Conservation (phyloP, 1,140 invertebrate genomes). For the Neodiprion virginianus region DNA sequence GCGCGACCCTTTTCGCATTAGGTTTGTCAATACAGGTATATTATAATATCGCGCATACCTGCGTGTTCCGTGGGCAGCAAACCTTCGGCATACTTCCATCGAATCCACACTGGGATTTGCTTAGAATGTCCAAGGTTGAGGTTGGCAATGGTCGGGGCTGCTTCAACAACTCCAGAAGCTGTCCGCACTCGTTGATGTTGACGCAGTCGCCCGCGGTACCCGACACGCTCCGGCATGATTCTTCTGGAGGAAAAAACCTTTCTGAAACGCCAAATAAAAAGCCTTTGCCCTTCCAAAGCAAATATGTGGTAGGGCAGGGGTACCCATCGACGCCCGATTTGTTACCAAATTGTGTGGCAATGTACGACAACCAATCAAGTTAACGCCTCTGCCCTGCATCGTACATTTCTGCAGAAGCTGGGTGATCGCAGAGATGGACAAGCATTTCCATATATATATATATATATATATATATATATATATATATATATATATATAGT, state of each 20-base stretch:
- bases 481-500: too few species aligned
- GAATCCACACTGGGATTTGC: slow-evolving; percentile 62
- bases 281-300: background rate
- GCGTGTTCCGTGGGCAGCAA: slow-evolving; percentile 50
- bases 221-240: slow-evolving; percentile 35
- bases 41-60: background rate
- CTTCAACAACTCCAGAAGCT: slow-evolving; percentile 45
- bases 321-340: background rate
- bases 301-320: background rate
- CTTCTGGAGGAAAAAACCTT: slow-evolving; percentile 30
- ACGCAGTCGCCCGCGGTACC: slow-evolving; percentile 38
- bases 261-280: background rate
- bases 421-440: too few species aligned
- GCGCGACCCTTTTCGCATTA: too few species aligned
- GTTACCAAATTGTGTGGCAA: background rate
- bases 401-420: too few species aligned
- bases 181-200: slow-evolving; percentile 41
- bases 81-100: slow-evolving; percentile 61
- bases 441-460: too few species aligned
- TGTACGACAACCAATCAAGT: too few species aligned
- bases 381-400: too few species aligned
- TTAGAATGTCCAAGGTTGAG: slow-evolving; percentile 45
- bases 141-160: slow-evolving; percentile 49
- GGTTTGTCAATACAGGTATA: too few species aligned
- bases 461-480: too few species aligned